Base-by-base conservation (phyloP, 1,140 invertebrate species). In the Plectrocnemia conspersa region DNA sequence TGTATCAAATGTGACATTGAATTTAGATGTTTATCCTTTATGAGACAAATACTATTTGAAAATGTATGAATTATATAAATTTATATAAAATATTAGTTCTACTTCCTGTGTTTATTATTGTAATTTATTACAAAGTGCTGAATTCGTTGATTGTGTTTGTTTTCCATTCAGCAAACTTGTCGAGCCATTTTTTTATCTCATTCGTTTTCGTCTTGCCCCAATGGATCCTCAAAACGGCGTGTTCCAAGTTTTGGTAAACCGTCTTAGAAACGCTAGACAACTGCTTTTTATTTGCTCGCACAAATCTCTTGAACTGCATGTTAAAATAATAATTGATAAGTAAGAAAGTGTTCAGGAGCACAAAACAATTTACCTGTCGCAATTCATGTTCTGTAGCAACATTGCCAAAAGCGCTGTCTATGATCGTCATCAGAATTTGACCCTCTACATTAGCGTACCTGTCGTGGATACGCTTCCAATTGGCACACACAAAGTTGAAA, bases 251-350 rank as follows among this genome's bases (percentile, higher is more conserved):
- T 15, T 71, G 62, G 9, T 65, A 62, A 21, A 69, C 64, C 0
- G 61, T 62, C n/a, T 70, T 65, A 1, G 68, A 69, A 3, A 69
- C 63, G 18, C 48, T 59, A 21, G 66, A 68, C 21, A 73, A 56
- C 24, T 63, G 65, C 1, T 72, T 64, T n/a, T 66, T 65, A 47
- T 73, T 65, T 11, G 52, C 45, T 5, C 65, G 64, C 25, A 66
- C 63, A 42, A 73, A 73, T 18, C 45, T 56, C 54, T 67, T 67
- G 45, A 72, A 69, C 72, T 74, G 35, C 18, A 59, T 40, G 15
- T n/a, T 60, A 23, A 16, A 19, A 54, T 49, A 22, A 18, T 50
- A 59, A 5, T 3, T 52, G 16, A 27, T 25, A 35, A 44, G 24
- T 9, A 6, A 9, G 11, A n/a, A 22, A 35, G 21, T 32, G 7